Base-by-base conservation (phyloP, 2,888 invertebrate species). In the Pemphredon lugubris region DNA sequence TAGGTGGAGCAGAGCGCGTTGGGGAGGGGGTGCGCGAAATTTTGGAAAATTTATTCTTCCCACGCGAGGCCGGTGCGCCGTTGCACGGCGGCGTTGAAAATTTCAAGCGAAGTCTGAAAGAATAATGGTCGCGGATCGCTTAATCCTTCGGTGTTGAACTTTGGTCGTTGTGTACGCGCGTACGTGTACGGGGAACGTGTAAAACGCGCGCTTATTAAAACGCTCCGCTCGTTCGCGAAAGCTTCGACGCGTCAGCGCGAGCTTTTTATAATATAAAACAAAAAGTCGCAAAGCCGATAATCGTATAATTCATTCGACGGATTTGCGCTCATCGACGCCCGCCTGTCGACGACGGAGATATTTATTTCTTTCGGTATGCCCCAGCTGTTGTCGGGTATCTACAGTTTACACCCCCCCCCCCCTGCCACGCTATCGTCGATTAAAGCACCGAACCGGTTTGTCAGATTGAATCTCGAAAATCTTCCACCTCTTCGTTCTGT, bases 271-370 rank as follows among this genome's bases (percentile, higher is more conserved):
- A 1, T 18, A 20, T 14, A 34, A 34, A 48, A 21, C 18, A 20
- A 59, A 54, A 55, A 59, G 40, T 70, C 51, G 53, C 51, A 37
- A 63, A 37, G 59, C 69, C 79, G 66, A 73, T 75, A 75, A 79
- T 75, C 68, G 63, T 55, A 53, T 78, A 75, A 78, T 77, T 73
- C 73, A 75, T 66, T 51, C 40, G 47, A 40, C 40, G 72, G 66
- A 79, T 69, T 75, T 58, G 53, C 50, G 34, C 13, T n/a, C n/a
- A 45, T 57, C 50, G 64, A 64, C 64, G 68, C 47, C 16, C 39
- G 26, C 14, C 40, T 11, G 7, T n/a, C 55, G 30, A 37, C 50
- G 20, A 26, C 34, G 40, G 40, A 34, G 59, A 59, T 59, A 59
- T 67, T 69, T 67, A 67, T 69, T 58, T 42, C 51, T 54, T 67